Base-by-base conservation (phyloP, 2,797 vertebrate species). In the Takifugu rubripes region DNA sequence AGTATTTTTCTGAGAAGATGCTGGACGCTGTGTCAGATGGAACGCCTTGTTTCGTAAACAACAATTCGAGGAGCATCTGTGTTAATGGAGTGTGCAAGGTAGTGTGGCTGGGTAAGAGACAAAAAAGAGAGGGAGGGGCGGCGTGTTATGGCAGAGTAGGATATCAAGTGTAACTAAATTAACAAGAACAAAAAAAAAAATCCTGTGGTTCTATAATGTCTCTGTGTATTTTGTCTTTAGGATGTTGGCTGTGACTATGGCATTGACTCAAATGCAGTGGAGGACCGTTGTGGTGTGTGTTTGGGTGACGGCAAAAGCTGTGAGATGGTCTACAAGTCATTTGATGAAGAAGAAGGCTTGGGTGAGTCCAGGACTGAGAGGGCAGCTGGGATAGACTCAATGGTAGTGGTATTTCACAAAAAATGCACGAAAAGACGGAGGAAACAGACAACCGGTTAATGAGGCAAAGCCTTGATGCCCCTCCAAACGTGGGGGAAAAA, bases 41-140 rank as follows among this genome's bases (percentile, higher is more conserved):
- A 15, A 99, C 97, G 1, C 93, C 94, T 2, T 99, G 97, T 87
- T 98, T 93, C 84, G 92, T 92, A 86, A 93, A 92, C 65, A 93
- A 89, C 83, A 93, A 84, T 72, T 95, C 92, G 86, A 92, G 92
- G 80, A 95, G 93, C 88, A 78, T 93, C 92, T 99, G 96, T 79
- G 92, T 99, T 86, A 98, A 98, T 87, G 96, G 97, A 88, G 95
- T 98, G 91, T 99, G 97, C 95, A 98, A 99, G 97, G 96, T 99
- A 97, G 83, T 86, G 89, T 90, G 87, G 70, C 92, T 94, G 93
- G 94, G 94, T 94, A 95, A 96, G 90, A 91, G 85, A 81, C 71
- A 65, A 26, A 54, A 40, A 40, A 36, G 33, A 36, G 36, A 40
- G 36, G 36, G 36, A 40, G 36, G 36, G 36, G 36, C 3, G 36